A percentile compares a stretch with the other conserved stretches of the same genome.
phyloP scores from a whole-genome alignment of 2,888 invertebrate species.

The Eilema depressum region DNA sequence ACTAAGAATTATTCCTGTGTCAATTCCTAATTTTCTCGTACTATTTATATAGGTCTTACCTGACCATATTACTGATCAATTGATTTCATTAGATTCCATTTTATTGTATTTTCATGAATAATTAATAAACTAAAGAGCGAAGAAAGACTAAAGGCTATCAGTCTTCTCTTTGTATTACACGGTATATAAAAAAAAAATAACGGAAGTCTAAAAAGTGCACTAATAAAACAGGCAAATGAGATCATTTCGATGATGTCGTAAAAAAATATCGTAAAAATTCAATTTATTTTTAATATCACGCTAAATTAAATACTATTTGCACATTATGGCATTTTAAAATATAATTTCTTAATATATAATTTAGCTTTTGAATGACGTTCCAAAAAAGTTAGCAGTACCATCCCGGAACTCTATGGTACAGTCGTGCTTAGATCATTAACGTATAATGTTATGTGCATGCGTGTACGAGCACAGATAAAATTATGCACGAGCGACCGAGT shows the following conservation, averaged over 20 bases:
- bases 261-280: background rate
- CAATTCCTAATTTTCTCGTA: too few species aligned
- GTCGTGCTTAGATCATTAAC: slow-evolving; percentile 1
- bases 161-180: background rate
- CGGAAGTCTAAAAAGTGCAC: background rate
- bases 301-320: background rate
- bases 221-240: background rate
- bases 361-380: background rate
- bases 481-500: background rate
- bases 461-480: background rate
- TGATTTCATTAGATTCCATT: too few species aligned
- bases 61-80: too few species aligned
- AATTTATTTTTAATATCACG: slow-evolving; percentile 13
- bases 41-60: too few species aligned
- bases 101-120: background rate
- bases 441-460: background rate
- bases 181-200: background rate
- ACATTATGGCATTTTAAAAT: background rate
- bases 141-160: background rate
- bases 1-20: too few species aligned
- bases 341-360: background rate
- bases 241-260: background rate
- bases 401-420: slow-evolving; percentile 13
- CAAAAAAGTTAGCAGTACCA: background rate
- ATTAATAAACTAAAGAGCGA: background rate